A percentile compares a stretch with the other conserved stretches of the same genome.
phyloP scores from a whole-genome alignment of 2,797 vertebrate species.

The Oceanodroma leucorhoa region DNA sequence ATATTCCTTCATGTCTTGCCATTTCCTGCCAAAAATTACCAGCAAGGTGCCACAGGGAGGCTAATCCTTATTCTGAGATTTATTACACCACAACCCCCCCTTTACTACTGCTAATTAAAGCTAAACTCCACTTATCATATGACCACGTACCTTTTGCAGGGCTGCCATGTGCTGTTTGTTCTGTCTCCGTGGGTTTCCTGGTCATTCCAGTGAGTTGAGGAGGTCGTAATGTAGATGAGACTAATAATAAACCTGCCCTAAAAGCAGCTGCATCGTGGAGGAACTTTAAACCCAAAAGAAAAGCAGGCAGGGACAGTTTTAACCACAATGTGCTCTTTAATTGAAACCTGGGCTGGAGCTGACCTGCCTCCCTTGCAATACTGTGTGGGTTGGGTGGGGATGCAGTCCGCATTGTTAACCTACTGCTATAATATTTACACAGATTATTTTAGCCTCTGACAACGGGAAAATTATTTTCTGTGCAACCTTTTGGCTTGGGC shows the following conservation, averaged over 20 bases:
- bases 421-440: background rate
- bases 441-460: background rate
- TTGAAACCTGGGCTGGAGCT: background rate
- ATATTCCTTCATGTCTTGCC: background rate
- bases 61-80: background rate
- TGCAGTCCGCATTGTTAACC: background rate
- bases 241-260: conserved; percentile 2
- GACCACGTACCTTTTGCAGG: background rate
- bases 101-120: background rate
- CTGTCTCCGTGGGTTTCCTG: background rate
- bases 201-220: background rate
- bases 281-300: background rate
- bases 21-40: background rate
- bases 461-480: background rate
- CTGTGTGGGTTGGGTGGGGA: background rate
- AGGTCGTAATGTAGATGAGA: background rate
- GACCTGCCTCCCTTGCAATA: background rate
- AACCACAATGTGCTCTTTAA: background rate
- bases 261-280: background rate
- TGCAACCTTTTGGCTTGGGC: background rate
- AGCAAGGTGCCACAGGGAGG: background rate
- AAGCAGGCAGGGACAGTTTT: background rate
- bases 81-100: background rate
- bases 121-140: background rate
- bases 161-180: background rate